Evolutionary conservation across 2,888 invertebrate species (phyloP), one percentile per base, ranked within the genome.

Genomic region (Drosophila affinis): DNA sequence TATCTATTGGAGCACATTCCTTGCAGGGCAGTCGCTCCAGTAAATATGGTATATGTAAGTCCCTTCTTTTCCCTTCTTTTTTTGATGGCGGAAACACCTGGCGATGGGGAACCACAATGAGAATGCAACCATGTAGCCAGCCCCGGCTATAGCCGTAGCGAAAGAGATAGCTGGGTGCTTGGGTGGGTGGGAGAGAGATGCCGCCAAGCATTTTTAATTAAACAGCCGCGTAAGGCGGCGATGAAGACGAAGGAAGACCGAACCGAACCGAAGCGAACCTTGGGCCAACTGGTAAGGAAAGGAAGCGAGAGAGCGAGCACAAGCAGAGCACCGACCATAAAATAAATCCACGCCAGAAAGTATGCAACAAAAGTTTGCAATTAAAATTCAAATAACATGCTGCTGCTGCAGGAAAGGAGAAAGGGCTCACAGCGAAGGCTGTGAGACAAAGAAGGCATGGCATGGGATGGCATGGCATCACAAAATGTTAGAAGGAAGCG

Each of bases 341-440:
- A 80, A 79, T 80, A 79, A 80, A 80, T 80, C 76, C 74, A 72
- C 68, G 77, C 72, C 62, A 68, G 39, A 86, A 86, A 79, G 80
- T 81, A 78, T 83, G 84, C 84, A 86, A 78, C 76, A 80, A 76
- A 84, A 79, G 78, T 83, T 77, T 89, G 85, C 85, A 88, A 88
- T 88, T 88, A 85, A 88, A 88, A 88, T 89, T 85, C 85, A 89
- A 88, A 88, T 83, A 83, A 77, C 81, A 85, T 81, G 24, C 24
- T 81, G 75, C 82, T 75, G 75, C 82, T 75, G 75, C 55, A 18
- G 34, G 47, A 48, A 62, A 24, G 52, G 45, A 62, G 49, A 12
- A 54, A 54, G 24, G 14, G n/a, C 32, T 53, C n/a, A n/a, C n/a
- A n/a, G 6, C 12, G 39, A 45, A 58, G 47, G 55, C 45, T n/a